These are phyloP conservation scores for Sinohyriopsis cumingii DNA, from an alignment of 2,888 invertebrate species.

Conservation along the genomic window DNA sequence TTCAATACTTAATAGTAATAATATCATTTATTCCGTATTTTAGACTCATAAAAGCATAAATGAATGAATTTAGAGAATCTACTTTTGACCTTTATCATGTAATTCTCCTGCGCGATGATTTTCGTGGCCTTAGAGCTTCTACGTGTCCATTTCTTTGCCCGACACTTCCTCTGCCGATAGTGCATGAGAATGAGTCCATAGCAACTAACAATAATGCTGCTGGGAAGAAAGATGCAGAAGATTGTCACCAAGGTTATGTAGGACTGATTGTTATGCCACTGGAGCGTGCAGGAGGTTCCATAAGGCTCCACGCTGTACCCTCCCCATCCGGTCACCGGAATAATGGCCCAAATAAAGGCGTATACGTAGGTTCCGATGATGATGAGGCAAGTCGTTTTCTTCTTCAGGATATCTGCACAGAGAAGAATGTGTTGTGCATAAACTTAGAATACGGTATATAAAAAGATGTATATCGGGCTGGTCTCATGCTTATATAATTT, in stretches of 20 bases:
- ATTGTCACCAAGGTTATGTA: constrained; percentile 30
- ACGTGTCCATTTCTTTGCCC: background rate
- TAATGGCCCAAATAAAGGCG: constrained; percentile 33
- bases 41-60: too few species aligned
- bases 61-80: too few species aligned
- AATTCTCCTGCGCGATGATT: too few species aligned
- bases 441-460: too few species aligned
- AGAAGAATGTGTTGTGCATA: too few species aligned
- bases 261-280: constrained; percentile 32
- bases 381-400: constrained; percentile 4
- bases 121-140: too few species aligned
- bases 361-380: constrained; percentile 29
- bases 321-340: constrained; percentile 43
- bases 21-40: too few species aligned
- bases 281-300: constrained; percentile 47
- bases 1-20: too few species aligned
- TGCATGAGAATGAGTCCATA: constrained; percentile 17
- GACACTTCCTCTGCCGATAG: constrained; percentile 2
- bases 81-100: too few species aligned
- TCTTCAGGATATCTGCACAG: too few species aligned
- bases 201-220: constrained; percentile 15
- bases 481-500: too few species aligned
- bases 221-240: constrained; percentile 20
- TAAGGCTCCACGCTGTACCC: constrained; percentile 40
- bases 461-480: too few species aligned